Conservation (phyloP, 2,888 invertebrate species). For the Malachius bipustulatus region DNA sequence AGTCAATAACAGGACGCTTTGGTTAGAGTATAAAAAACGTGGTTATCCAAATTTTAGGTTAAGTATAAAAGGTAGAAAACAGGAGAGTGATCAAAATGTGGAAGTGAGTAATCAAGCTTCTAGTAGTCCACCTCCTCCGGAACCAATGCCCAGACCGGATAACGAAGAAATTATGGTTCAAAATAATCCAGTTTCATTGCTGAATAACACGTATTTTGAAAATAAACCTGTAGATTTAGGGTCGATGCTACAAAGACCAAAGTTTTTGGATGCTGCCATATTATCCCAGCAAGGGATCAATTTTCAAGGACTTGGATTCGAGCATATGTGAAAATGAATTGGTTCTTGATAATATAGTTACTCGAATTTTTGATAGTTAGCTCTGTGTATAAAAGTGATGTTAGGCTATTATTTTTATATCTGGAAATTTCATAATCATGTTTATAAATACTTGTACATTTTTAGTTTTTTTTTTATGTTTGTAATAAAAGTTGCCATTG, state of each 20-base stretch:
- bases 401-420: no score
- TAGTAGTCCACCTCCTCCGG: slow-evolving; percentile 2
- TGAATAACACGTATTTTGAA: slow-evolving; percentile 54
- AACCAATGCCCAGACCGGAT: slow-evolving; percentile 13
- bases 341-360: no score
- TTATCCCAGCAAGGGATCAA: slow-evolving; percentile 42
- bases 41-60: slow-evolving; percentile 72
- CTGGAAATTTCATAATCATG: no score
- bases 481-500: no score
- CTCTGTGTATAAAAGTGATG: no score
- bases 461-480: no score
- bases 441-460: no score
- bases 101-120: slow-evolving; percentile 28
- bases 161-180: slow-evolving; percentile 7
- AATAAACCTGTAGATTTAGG: slow-evolving; percentile 58
- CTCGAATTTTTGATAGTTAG: no score
- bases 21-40: slow-evolving; percentile 75
- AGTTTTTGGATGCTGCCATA: slow-evolving; percentile 29
- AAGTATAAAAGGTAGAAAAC: slow-evolving; percentile 61
- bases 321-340: slow-evolving; percentile 50
- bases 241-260: slow-evolving; percentile 41
- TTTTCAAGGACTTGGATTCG: slow-evolving; percentile 63
- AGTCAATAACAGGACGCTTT: slow-evolving; percentile 72
- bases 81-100: slow-evolving; percentile 26
- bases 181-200: slow-evolving; percentile 47